Evolutionary conservation across 2,888 invertebrate species (phyloP).

Genomic region (Sylvicola fuscatus): DNA sequence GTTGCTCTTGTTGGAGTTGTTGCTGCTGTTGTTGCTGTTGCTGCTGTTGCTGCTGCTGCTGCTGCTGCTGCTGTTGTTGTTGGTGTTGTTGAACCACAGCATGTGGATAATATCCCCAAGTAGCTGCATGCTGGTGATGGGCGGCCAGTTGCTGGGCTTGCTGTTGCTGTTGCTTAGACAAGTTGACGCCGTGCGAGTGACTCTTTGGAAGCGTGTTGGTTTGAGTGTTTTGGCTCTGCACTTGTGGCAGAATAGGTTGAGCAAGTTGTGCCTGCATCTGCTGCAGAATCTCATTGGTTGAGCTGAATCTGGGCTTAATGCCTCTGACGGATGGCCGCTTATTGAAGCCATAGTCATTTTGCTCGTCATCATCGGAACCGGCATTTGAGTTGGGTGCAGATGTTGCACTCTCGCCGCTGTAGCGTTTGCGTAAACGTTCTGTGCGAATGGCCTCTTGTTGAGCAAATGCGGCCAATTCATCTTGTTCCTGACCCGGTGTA

Average conservation of each 20-base stretch:
- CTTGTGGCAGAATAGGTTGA: slow-evolving; percentile 9
- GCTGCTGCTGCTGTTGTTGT: slow-evolving; percentile 16
- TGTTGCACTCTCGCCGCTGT: slow-evolving; percentile 32
- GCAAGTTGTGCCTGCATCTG: slow-evolving; percentile 54
- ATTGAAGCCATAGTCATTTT: slow-evolving; percentile 79
- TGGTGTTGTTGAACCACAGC: slow-evolving; percentile 11
- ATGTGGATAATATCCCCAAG: slow-evolving; percentile 8
- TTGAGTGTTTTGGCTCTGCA: slow-evolving; percentile 12
- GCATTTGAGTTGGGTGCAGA: slow-evolving; percentile 12
- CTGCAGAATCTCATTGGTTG: slow-evolving; percentile 58
- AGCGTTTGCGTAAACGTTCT: slow-evolving; percentile 59
- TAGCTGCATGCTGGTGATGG: slow-evolving; percentile 22
- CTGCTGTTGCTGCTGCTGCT: slow-evolving; percentile 8
- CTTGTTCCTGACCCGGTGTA: slow-evolving; percentile 35
- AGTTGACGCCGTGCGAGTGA: slow-evolving; percentile 10
- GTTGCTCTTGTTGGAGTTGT: slow-evolving; percentile 4
- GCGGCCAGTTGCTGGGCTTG: slow-evolving; percentile 15
- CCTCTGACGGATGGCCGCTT: slow-evolving; percentile 75
- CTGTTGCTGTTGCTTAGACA: slow-evolving; percentile 9
- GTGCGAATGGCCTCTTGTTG: slow-evolving; percentile 66
- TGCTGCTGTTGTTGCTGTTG: slow-evolving; percentile 11
- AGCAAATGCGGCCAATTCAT: slow-evolving; percentile 66
- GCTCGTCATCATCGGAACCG: slow-evolving; percentile 45
- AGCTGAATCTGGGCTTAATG: slow-evolving; percentile 69
- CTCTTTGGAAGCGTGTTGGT: slow-evolving; percentile 30